Conservation (phyloP, 1,140 invertebrate species). For the Caenorhabditis remanei region DNA sequence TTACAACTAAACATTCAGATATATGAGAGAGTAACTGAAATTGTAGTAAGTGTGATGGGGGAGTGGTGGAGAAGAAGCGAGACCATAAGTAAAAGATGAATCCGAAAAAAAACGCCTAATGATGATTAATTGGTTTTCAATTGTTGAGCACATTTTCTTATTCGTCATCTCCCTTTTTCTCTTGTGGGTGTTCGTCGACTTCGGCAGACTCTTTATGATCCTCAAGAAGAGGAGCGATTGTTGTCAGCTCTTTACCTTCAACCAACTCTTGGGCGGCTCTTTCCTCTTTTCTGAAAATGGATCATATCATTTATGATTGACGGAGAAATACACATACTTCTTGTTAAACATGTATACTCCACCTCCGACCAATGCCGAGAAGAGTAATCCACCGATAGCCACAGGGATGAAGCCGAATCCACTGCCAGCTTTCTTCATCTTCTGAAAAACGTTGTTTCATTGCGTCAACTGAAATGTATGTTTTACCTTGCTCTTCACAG, state of each 20-base stretch:
- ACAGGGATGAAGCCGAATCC: slow-evolving; percentile 11
- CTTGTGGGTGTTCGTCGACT: slow-evolving; percentile 12
- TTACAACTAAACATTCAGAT: too few relatives aligned
- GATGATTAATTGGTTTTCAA: not conserved
- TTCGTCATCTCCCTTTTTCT: slow-evolving; percentile 23
- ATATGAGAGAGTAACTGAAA: not conserved
- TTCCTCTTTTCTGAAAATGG: not conserved
- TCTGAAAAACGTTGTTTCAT: not conserved
- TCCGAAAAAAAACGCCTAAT: not conserved
- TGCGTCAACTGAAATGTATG: not conserved
- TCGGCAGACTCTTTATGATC: slow-evolving; percentile 24
- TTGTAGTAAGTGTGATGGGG: slow-evolving; percentile 7
- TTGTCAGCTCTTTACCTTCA: slow-evolving; percentile 53
- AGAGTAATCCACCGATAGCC: not conserved
- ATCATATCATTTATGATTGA: not conserved
- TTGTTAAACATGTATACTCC: slow-evolving; percentile 5
- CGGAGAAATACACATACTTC: not conserved
- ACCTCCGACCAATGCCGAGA: not conserved
- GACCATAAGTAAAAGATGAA: slow-evolving; percentile 28
- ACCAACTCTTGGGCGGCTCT: slow-evolving; percentile 20
- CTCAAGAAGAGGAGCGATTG: slow-evolving; percentile 52
- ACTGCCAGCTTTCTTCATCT: slow-evolving; percentile 17
- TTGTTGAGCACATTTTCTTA: not conserved
- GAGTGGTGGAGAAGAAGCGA: slow-evolving; percentile 1
- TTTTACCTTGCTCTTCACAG: slow-evolving; percentile 40